Evolutionary conservation across 2,888 invertebrate species (phyloP).

Genomic region (Pemphredon lugubris): DNA sequence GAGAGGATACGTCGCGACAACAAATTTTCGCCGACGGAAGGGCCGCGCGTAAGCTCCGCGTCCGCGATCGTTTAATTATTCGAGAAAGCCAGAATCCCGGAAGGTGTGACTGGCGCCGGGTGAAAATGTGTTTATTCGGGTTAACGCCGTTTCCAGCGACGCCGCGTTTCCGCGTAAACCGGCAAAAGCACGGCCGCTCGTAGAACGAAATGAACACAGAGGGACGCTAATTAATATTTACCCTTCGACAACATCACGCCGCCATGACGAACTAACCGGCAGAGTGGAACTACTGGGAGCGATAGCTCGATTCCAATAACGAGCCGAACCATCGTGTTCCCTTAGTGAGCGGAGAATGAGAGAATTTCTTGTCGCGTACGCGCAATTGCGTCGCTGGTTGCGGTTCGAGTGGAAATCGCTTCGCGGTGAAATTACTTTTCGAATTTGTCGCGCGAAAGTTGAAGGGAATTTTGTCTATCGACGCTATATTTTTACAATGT

Average conservation of each 20-base stretch:
- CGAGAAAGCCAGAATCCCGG: conserved; percentile 61
- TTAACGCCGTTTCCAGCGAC: conserved; percentile 55
- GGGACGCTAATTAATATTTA: conserved; percentile 80
- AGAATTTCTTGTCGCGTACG: not conserved
- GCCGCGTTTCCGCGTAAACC: conserved; percentile 46
- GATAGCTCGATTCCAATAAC: not conserved
- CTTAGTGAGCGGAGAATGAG: not conserved
- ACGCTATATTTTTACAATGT: too few species aligned
- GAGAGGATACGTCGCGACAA: too few species aligned
- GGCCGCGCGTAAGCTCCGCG: conserved; percentile 29
- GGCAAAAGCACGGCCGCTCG: conserved; percentile 45
- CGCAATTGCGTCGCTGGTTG: not conserved
- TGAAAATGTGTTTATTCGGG: conserved; percentile 67
- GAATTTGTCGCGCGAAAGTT: too few species aligned
- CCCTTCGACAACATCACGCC: conserved; percentile 77
- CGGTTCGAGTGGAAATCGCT: not conserved
- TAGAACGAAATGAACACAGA: conserved; percentile 77
- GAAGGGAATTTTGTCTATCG: too few species aligned
- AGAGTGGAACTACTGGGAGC: conserved; percentile 1
- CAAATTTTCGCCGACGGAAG: conserved; percentile 32
- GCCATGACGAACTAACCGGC: conserved; percentile 62
- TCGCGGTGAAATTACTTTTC: not conserved
- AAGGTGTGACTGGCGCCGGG: conserved; percentile 62
- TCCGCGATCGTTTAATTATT: conserved; percentile 59
- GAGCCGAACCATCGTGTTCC: not conserved